Evolutionary conservation across 2,113 vertebrate genomes (phyloP).

Genomic region (Uropsilus gracilis): DNA sequence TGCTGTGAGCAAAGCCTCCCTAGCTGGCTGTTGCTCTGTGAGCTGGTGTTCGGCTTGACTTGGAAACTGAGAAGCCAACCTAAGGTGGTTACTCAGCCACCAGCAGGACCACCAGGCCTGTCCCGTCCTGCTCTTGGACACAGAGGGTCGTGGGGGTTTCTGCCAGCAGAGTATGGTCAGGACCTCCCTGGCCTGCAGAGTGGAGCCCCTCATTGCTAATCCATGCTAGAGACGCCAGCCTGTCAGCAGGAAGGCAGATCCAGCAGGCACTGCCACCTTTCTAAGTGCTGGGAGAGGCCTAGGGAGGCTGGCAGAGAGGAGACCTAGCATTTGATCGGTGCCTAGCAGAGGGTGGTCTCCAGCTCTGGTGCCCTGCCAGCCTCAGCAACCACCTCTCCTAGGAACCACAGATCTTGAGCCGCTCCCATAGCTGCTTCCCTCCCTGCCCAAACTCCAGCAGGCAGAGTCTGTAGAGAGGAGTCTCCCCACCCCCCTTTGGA

Average conservation of each 20-base stretch:
- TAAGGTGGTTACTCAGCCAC: neutral
- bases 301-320: neutral
- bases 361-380: neutral
- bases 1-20: conserved; percentile 16
- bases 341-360: neutral
- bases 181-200: neutral
- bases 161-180: neutral
- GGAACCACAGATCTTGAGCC: neutral
- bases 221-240: neutral
- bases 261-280: neutral
- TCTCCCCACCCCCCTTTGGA: conserved; percentile 75
- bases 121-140: neutral
- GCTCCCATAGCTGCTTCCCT: neutral
- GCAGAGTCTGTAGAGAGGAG: conserved; percentile 41
- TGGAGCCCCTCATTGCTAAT: neutral
- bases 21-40: conserved; percentile 84
- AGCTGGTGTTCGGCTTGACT: conserved; percentile 76
- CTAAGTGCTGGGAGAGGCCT: neutral
- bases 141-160: conserved; percentile 71
- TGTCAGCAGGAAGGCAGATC: neutral
- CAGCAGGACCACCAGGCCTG: conserved; percentile 72
- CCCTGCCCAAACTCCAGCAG: conserved; percentile 40
- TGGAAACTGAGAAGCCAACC: conserved; percentile 63
- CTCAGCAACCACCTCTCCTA: neutral
- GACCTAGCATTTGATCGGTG: neutral